phyloP scores from a whole-genome alignment of 2,797 vertebrate species.

The Sebastolobus altivelis region DNA sequence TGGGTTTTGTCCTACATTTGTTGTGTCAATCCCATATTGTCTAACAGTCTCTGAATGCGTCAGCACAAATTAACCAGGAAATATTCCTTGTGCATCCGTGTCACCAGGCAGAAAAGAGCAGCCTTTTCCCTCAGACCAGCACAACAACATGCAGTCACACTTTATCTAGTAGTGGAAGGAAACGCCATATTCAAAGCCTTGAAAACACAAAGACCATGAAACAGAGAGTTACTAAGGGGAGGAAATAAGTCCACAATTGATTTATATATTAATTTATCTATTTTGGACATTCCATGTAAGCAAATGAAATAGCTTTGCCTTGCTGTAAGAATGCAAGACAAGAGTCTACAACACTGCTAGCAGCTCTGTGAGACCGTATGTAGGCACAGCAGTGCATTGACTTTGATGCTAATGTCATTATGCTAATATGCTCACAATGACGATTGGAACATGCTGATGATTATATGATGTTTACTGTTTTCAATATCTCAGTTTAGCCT shows the following conservation, averaged over 20 bases:
- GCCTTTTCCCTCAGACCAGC: not conserved
- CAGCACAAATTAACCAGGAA: slow-evolving; percentile 34
- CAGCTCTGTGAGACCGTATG: too few relatives aligned
- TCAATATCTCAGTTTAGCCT: rapidly evolving
- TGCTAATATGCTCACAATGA: not conserved
- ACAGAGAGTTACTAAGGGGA: too few relatives aligned
- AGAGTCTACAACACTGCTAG: not conserved
- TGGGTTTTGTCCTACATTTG: slow-evolving; percentile 22
- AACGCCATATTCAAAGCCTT: too few relatives aligned
- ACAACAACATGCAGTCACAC: not conserved
- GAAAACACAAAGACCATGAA: too few relatives aligned
- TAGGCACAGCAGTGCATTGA: not conserved
- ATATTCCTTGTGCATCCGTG: not conserved
- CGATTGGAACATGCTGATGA: rapidly evolving
- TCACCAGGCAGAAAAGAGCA: not conserved
- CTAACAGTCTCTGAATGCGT: not conserved
- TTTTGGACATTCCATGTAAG: too few relatives aligned
- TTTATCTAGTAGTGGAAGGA: too few relatives aligned
- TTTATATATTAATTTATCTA: too few relatives aligned
- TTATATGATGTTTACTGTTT: rapidly evolving
- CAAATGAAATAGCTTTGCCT: not conserved
- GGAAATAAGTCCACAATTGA: too few relatives aligned
- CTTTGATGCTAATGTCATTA: not conserved
- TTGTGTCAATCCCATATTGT: slow-evolving; percentile 19
- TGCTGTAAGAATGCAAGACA: not conserved